phyloP scores from a whole-genome alignment of 1,140 invertebrate genomes.

The Tetragonula clypearis region DNA sequence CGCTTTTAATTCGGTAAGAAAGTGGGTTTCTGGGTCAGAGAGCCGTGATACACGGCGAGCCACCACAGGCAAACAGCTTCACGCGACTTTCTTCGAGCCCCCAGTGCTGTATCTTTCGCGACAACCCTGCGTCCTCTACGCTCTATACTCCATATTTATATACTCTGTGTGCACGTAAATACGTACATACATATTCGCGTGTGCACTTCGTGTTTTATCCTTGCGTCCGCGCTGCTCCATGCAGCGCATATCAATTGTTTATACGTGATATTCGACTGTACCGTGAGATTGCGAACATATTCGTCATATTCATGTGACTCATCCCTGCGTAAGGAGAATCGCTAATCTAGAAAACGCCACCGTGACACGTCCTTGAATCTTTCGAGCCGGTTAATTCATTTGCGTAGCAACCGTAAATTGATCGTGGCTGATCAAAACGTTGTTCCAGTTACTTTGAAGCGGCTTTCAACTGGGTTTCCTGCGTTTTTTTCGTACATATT shows the following conservation, averaged over 20 bases:
- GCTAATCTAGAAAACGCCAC: not conserved
- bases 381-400: not conserved
- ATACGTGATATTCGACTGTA: not conserved
- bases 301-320: not conserved
- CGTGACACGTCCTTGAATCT: not conserved
- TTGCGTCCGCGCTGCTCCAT: not conserved
- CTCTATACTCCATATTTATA: not conserved
- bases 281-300: not conserved
- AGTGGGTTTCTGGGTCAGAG: conserved; percentile 69
- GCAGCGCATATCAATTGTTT: not conserved
- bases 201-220: no score
- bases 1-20: conserved; percentile 68
- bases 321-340: no score
- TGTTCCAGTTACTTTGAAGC: not conserved
- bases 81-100: conserved; percentile 41
- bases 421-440: not conserved
- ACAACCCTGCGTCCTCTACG: not conserved
- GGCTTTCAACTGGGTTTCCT: not conserved
- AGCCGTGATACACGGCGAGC: conserved; percentile 42
- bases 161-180: no score
- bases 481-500: no score
- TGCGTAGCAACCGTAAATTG: not conserved
- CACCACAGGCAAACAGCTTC: conserved; percentile 18
- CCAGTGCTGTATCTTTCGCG: conserved; percentile 32
- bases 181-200: not conserved